Base-by-base conservation (phyloP, 2,113 vertebrate genomes). In the Gopherus flavomarginatus region DNA sequence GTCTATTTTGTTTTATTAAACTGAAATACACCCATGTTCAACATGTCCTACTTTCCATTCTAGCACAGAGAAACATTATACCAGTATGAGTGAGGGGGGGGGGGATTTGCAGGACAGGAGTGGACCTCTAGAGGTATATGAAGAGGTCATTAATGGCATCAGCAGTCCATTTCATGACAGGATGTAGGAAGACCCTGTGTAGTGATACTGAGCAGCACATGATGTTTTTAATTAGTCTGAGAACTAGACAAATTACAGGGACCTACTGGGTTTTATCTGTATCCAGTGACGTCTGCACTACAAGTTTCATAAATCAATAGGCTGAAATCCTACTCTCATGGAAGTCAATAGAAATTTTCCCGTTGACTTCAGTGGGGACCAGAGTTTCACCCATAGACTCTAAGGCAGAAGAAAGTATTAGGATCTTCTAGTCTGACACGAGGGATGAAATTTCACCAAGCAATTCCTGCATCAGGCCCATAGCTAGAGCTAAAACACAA, bases 241-340 rank as follows among this genome's bases (percentile, higher is more conserved):
- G 38, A 85, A 89, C 69, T 47, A n/a, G 9, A 24, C 44, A 72
- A 57, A 42, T 52, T 35, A 85, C 42, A 1, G 2, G 90, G 24
- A 31, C 50, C 69, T 87, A 22, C 24, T 59, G 77, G 49, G 69
- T 49, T 53, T 1, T 17, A 59, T 53, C 0, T 82, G 31, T 4
- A 7, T 44, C 52, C 87, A 62, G 35, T 8, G 59, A 88, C 22
- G 75, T 0, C 0, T 52, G 31, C 13, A 21, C 22, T 31, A 16
- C 1, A 50, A 16, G 29, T 88, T 84, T 77, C 72, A 62, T 4
- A 26, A 1, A 82, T 35, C 11, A 10, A 82, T 0, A 88, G 65
- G 54, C 31, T 92, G 59, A 50, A 69, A 86, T 80, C 22, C 44
- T 22, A 6, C 29, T 44, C 75, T 87, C 69, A 75, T 0, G 0